Evolutionary conservation across 2,888 invertebrate species (phyloP).

Genomic region (Drosophila colorata): DNA sequence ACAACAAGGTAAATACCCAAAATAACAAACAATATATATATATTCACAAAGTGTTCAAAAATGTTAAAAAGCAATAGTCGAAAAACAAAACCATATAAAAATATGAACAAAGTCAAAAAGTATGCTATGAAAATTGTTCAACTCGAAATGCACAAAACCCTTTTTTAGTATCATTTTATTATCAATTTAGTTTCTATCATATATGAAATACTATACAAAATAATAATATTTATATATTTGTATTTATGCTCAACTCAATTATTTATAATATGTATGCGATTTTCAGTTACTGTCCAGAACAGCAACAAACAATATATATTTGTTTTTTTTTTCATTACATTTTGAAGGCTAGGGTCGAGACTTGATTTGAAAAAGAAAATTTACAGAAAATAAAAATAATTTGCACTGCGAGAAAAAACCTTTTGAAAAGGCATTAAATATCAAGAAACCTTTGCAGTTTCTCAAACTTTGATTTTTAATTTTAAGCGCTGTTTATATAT

Average conservation of each 20-base stretch:
- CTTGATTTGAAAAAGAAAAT: constrained; percentile 39
- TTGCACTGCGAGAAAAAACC: constrained; percentile 65
- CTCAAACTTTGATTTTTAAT: constrained; percentile 28
- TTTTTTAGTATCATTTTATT: constrained; percentile 58
- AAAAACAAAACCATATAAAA: constrained; percentile 45
- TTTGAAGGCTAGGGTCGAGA: constrained; percentile 78
- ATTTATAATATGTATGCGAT: constrained; percentile 44
- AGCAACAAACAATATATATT: constrained; percentile 5
- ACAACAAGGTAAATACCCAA: constrained; percentile 62
- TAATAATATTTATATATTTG: constrained; percentile 34
- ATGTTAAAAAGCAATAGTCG: constrained; percentile 82
- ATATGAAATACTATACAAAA: constrained; percentile 38
- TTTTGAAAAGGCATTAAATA: constrained; percentile 26
- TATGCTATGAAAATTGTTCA: constrained; percentile 71
- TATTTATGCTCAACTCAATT: constrained; percentile 40
- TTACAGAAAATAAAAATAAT: constrained; percentile 53
- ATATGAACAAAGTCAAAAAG: constrained; percentile 54
- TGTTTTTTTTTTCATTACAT: constrained; percentile 20
- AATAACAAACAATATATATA: constrained; percentile 21
- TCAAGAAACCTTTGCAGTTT: constrained; percentile 25
- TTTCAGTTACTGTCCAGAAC: constrained; percentile 27
- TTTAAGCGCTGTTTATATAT: constrained; percentile 23
- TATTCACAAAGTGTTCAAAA: constrained; percentile 70
- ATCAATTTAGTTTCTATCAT: constrained; percentile 46
- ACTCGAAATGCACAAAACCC: constrained; percentile 79